These are phyloP conservation scores for Alligator mississippiensis DNA, from an alignment of 2,113 vertebrate species.

Conservation along the genomic window DNA sequence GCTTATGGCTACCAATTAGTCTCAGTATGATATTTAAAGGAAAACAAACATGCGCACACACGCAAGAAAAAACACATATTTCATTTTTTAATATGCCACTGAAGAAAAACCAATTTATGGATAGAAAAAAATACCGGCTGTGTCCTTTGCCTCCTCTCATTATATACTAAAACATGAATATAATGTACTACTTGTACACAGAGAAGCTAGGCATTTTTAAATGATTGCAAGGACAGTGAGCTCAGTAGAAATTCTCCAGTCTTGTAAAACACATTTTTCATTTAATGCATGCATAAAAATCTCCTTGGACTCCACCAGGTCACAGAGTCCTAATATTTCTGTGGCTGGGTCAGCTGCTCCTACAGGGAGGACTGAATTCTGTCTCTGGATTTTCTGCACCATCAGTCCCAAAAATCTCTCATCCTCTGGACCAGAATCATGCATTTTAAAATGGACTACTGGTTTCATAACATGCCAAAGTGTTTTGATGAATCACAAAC, in stretches of 20 bases:
- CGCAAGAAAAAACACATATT: not conserved
- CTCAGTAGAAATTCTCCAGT: fast-evolving
- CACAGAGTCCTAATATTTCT: not conserved
- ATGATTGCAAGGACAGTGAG: fast-evolving
- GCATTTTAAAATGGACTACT: not conserved
- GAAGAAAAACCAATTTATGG: not conserved
- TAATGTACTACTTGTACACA: not conserved
- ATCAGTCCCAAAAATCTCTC: not conserved
- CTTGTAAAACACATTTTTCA: not conserved
- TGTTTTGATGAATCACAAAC: not conserved
- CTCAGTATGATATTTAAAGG: not conserved
- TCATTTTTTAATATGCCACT: not conserved
- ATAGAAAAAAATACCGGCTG: not conserved
- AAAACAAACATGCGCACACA: not conserved
- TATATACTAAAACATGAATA: not conserved
- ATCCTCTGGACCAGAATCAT: not conserved
- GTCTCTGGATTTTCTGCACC: not conserved
- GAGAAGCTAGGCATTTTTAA: not conserved
- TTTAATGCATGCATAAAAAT: not conserved
- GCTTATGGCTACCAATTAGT: not conserved
- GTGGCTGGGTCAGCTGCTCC: fast-evolving
- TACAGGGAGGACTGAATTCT: not conserved
- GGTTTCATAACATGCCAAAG: not conserved
- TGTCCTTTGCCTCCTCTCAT: not conserved
- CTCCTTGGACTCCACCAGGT: not conserved